Evolutionary conservation across 2,797 vertebrate genomes (phyloP).

Genomic region (Enteromius treurensis): DNA sequence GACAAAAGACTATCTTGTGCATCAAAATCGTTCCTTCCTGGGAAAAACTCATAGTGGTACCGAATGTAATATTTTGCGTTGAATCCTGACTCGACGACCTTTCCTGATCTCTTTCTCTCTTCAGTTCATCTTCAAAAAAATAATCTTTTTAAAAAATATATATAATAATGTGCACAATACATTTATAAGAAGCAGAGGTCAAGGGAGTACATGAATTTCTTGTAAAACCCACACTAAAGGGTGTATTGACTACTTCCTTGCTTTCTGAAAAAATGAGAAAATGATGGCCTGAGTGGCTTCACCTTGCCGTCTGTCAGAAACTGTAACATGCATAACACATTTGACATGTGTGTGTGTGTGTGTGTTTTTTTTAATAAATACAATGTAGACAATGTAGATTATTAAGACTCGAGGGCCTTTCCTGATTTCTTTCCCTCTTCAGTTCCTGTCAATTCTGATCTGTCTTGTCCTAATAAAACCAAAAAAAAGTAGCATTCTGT

Average conservation of each 20-base stretch:
- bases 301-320: not conserved
- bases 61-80: not conserved
- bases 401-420: not conserved
- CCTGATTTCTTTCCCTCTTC: not conserved
- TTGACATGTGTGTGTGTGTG: not conserved
- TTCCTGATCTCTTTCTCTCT: no score
- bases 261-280: not conserved
- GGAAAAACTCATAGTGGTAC: not conserved
- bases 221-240: no score
- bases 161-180: no score
- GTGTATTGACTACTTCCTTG: no score
- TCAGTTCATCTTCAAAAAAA: no score
- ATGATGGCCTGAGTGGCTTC: not conserved
- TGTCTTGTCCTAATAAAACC: not conserved
- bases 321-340: no score
- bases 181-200: no score
- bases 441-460: not conserved
- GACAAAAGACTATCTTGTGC: not conserved
- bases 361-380: not conserved
- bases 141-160: no score
- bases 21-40: not conserved
- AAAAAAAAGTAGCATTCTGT: not conserved
- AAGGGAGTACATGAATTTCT: no score
- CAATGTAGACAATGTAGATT: not conserved
- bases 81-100: no score